A percentile compares a stretch with the other conserved stretches of the same genome.
Evolutionary conservation across 2,113 vertebrate genomes (phyloP).

Genomic region (Cygnus atratus): DNA sequence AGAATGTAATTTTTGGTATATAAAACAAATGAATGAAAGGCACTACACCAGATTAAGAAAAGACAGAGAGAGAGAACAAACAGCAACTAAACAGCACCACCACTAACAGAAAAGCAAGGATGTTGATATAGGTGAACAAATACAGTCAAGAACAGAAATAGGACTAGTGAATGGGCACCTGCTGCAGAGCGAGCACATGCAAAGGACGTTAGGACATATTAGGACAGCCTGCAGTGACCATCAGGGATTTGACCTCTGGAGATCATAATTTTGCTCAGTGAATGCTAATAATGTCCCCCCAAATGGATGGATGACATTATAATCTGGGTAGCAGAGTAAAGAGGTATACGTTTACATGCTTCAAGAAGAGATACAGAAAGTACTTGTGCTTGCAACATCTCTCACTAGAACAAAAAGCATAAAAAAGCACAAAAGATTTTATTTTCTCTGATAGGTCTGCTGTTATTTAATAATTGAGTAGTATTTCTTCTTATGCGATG

Average conservation of each 20-base stretch:
- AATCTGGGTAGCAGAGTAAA: not conserved
- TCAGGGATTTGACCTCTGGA: not conserved
- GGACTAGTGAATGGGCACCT: not conserved
- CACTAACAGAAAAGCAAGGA: not conserved
- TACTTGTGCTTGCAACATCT: not conserved
- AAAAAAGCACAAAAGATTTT: not conserved
- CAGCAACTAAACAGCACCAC: not conserved
- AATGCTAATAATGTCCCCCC: not conserved
- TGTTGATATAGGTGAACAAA: not conserved
- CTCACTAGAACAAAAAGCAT: not conserved
- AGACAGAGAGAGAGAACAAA: too few species aligned
- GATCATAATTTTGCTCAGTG: not conserved
- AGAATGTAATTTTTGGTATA: not conserved
- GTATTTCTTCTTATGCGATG: not conserved
- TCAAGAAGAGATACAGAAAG: not conserved
- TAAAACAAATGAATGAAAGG: not conserved
- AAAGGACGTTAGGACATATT: not conserved
- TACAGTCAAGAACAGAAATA: not conserved
- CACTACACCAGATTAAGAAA: not conserved
- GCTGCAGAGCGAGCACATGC: accelerated
- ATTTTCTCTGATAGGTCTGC: not conserved
- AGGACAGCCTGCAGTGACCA: not conserved
- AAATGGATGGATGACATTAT: not conserved
- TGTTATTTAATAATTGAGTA: not conserved
- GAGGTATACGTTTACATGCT: not conserved